Evolutionary conservation across 2,113 vertebrate genomes (phyloP), one percentile per base, ranked within the genome.

Genomic region (Tetrao urogallus): DNA sequence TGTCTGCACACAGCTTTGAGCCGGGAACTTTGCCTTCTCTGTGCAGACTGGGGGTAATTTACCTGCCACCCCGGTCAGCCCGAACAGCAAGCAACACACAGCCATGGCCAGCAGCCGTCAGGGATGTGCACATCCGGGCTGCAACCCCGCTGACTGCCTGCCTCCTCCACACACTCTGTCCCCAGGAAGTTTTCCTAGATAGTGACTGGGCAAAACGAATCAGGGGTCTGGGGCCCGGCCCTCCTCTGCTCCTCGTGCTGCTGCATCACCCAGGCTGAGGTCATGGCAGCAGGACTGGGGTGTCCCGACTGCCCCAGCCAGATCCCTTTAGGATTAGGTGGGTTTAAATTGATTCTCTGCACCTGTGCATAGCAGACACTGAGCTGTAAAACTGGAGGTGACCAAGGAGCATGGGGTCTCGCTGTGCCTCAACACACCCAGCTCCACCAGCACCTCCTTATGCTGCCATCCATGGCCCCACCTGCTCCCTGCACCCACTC

Each of bases 171-270:
- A 96, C 89, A 79, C 57, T 3, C 58, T 69, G 94, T 95, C 87
- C 91, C 87, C 91, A 92, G 94, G 61, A 92, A 84, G 87, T 47
- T 69, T 50, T 71, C 66, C 60, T 21, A 19, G 13, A 81, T 82
- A 61, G 84, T 64, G 81, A 84, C 74, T 52, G 28, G 38, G 57
- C 21, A 78, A 78, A 75, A 87, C 22, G 27, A 67, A 90, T 42
- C 77, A 90, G 60, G 32, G 50, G 42, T 74, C 4, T 43, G 24
- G 64, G 76, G 92, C 36, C 34, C 5, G 8, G 67, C 67, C 64
- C 40, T 63, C 61, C 71, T 89, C 71, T 36, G 61, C 72, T 60
- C 15, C 45, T 72, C 1, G 1, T 11, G 42, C 48, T 77, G 63
- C 67, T 69, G 18, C 40, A 30, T 43, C 30, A 42, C 20, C 43